Base-by-base conservation (phyloP, 2,888 invertebrate species). In the Cerceris rybyensis region DNA sequence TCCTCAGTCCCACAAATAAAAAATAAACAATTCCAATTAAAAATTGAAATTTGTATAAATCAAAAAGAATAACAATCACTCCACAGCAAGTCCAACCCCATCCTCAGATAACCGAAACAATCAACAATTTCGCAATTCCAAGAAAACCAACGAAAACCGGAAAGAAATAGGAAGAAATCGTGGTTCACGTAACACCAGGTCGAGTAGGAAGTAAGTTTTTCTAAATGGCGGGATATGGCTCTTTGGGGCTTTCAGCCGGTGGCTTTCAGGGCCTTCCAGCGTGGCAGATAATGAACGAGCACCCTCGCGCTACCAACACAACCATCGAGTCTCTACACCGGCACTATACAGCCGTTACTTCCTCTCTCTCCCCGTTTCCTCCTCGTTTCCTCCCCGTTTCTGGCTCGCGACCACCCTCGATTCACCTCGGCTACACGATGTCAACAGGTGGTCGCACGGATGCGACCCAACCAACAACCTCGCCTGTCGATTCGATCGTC, bases 361-460 rank as follows among this genome's bases (percentile, higher is more conserved):
- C 59, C 58, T 60, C 59, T 17, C 63, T 14, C 17, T 17, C 28
- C 58, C 55, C 54, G 52, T 39, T 49, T 46, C 49, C 46, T 61
- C 39, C 61, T 14, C 67, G 64, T 39, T 50, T n/a, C 76, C 76
- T n/a, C 14, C 66, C 69, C 58, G 70, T 46, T 63, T 59, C 52
- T 46, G 54, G 66, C 66, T 28, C 43, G 50, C 17, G 59, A 59
- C 75, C 77, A 70, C 84, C 82, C 84, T 85, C 87, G 86, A 88
- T 87, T 88, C 86, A 85, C 87, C 88, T 81, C 80, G 82, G 81
- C 87, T 28, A 28, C 85, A 87, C 83, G 86, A 87, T 89, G 90
- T 91, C 91, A 92, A 92, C 92, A 92, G 92, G 92, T 92, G 92
- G 92, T 89, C 87, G 88, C 86, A 86, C 86, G 87, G 90, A 90